These are phyloP conservation scores for Fulmarus glacialis DNA, from an alignment of 2,113 vertebrate species.

Conservation along the genomic window DNA sequence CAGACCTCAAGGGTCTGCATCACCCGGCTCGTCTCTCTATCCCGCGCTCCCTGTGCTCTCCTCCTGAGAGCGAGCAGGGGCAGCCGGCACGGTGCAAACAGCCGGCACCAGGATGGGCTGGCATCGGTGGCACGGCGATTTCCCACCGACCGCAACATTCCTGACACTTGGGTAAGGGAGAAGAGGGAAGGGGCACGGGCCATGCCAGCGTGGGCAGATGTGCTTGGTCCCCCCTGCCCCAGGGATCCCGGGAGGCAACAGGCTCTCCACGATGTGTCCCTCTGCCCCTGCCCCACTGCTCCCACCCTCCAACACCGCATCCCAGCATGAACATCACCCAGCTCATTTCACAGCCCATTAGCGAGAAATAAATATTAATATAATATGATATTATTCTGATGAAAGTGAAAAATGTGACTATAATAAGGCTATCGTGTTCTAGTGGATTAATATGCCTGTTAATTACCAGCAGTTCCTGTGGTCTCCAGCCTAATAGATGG, in stretches of 20 bases:
- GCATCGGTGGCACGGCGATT: accelerated
- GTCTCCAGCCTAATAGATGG: background rate
- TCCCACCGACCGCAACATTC: accelerated
- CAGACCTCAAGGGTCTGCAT: background rate
- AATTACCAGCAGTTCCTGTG: conserved; percentile 58
- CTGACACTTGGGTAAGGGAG: accelerated
- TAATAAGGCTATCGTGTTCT: conserved; percentile 37
- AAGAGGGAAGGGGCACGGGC: background rate
- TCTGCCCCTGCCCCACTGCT: background rate
- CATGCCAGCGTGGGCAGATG: accelerated
- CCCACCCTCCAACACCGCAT: background rate
- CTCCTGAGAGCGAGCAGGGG: accelerated
- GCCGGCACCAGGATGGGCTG: background rate
- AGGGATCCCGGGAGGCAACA: background rate
- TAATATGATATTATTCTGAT: conserved; percentile 54
- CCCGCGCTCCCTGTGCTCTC: background rate
- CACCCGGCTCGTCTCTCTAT: accelerated
- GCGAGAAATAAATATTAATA: conserved; percentile 68
- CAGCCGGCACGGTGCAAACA: background rate
- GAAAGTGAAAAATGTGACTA: conserved; percentile 63
- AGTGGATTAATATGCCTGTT: conserved; percentile 32
- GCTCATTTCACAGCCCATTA: conserved; percentile 50
- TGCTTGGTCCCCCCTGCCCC: accelerated
- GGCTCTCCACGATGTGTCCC: accelerated
- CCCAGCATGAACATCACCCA: background rate